Evolutionary conservation across 2,113 vertebrate genomes (phyloP), one percentile per base, ranked within the genome.

Genomic region (Mesoclemmys tuberculata): DNA sequence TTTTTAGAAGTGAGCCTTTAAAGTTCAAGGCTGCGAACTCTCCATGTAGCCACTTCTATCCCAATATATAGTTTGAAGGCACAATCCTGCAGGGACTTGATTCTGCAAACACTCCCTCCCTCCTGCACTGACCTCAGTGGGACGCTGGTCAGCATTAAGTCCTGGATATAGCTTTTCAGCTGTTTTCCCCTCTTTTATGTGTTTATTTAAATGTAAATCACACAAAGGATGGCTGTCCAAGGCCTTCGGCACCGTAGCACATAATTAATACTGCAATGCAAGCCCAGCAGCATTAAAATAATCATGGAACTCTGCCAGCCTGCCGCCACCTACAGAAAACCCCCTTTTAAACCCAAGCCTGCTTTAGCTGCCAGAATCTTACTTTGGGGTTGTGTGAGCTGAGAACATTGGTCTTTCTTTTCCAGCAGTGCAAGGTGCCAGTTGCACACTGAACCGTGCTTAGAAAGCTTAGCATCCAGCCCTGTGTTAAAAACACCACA

Each of bases 341-440:
- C 35, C 77, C 61, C 27, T 44, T 79, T 29, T 86, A 77, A 1
- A 87, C 93, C 55, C 82, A 38, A 77, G 14, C 82, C 75, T 49
- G 29, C 82, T 78, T 93, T 26, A 29, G 81, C 16, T n/a, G 13
- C 14, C 58, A 91, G 80, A 82, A 7, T 94, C 91, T 93, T 96
- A 87, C 80, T 52, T 4, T 44, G 13, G 87, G 80, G 58, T 85
- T 86, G n/a, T 6, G 24, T 68, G 68, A 24, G 3, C 58, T 54
- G 85, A 56, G 41, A 44, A 11, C 18, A 11, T 27, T 80, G 55
- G 77, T 38, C 80, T 87, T 88, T 46, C 10, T 55, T 58, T 79
- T 80, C 71, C 58, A 22, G 5, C 77, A 83, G 54, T 31, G 85
- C 26, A 14, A 46, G 26, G 26, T 29, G 41, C 74, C 44, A 87